Conservation (phyloP, 2,888 invertebrate genomes). For the Parasteatoda lunata region DNA sequence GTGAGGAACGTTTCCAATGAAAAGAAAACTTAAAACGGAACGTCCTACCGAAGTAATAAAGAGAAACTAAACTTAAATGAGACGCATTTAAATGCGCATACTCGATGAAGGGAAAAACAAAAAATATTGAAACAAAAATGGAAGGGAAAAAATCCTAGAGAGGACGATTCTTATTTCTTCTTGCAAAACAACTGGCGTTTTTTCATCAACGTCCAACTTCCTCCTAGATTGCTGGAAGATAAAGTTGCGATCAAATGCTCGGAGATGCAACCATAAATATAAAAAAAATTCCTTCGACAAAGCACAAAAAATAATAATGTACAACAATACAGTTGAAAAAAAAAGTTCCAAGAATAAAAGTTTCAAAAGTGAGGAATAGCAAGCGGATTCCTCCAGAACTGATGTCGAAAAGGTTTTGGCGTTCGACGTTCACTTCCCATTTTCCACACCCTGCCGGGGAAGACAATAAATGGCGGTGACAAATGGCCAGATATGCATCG, state of each 20-base stretch:
- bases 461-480: conserved; percentile 55
- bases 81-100: conserved; percentile 58
- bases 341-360: conserved; percentile 1
- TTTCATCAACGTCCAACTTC: neutral
- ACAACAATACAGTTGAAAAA: conserved; percentile 22
- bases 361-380: conserved; percentile 25
- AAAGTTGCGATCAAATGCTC: conserved; percentile 35
- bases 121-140: conserved; percentile 9
- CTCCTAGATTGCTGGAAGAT: conserved; percentile 39
- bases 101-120: conserved; percentile 13
- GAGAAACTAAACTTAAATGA: conserved; percentile 49
- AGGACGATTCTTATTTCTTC: conserved; percentile 17
- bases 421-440: neutral
- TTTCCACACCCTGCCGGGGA: conserved; percentile 12
- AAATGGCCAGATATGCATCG: conserved; percentile 49
- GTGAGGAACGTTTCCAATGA: neutral
- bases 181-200: conserved; percentile 11
- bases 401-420: neutral
- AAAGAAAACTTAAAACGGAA: neutral
- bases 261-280: conserved; percentile 35
- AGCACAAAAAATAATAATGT: conserved; percentile 10
- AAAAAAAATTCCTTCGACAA: neutral
- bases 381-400: conserved; percentile 13
- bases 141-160: neutral
- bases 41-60: conserved; percentile 35